Conservation (phyloP, 2,797 vertebrate species). For the Sebastes trivittatus region DNA sequence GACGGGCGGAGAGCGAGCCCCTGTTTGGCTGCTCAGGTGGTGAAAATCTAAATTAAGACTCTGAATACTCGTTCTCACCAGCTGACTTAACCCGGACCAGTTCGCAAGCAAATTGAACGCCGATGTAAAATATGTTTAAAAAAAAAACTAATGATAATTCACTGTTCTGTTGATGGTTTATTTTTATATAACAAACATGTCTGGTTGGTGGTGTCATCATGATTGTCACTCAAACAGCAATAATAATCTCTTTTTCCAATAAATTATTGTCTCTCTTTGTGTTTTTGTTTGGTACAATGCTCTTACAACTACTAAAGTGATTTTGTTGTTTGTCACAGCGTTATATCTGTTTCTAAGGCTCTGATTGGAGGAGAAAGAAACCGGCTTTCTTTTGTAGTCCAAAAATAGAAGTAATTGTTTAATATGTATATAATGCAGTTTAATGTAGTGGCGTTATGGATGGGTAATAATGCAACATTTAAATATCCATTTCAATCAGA, state of each 20-base stretch:
- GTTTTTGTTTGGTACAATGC: background rate
- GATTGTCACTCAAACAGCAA: background rate
- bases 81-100: background rate
- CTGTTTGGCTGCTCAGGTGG: conserved; percentile 87
- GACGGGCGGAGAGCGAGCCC: conserved; percentile 71
- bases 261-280: conserved; percentile 44
- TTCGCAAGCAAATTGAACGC: background rate
- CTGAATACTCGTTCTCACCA: background rate
- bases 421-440: background rate
- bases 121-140: conserved; percentile 15
- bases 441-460: background rate
- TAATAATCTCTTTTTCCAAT: conserved; percentile 21
- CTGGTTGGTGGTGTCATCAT: background rate
- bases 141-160: background rate
- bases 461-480: background rate
- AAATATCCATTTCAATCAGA: background rate
- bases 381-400: background rate
- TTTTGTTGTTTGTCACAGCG: background rate
- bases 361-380: background rate
- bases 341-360: background rate
- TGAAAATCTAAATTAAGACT: conserved; percentile 85
- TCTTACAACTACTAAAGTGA: background rate
- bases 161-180: background rate
- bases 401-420: background rate
- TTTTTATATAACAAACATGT: conserved; percentile 39